Conservation (phyloP, 64 coral and sea anemone genomes). For the Montipora capricornis region DNA sequence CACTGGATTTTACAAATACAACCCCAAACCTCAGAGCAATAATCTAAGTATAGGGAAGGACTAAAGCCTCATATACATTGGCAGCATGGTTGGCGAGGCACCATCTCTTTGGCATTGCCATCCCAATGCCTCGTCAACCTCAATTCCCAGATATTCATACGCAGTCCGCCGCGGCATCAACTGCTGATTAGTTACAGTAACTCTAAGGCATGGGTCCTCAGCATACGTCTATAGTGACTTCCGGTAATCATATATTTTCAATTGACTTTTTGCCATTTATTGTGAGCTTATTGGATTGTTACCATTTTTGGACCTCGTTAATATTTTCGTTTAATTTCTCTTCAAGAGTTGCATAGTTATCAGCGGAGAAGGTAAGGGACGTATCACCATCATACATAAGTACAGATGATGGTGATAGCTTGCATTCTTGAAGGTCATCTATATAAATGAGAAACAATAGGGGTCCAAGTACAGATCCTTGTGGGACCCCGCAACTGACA, state of each 20-base stretch:
- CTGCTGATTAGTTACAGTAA: conserved; percentile 35
- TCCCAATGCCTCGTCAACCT: conserved; percentile 3
- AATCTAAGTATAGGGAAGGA: conserved; percentile 19
- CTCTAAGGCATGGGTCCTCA: conserved; percentile 9
- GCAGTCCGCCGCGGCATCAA: conserved; percentile 16
- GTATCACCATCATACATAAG: conserved; percentile 8
- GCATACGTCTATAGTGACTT: background rate
- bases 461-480: no score
- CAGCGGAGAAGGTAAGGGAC: background rate
- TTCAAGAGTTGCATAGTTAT: no score
- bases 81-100: background rate
- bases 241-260: conserved; percentile 18
- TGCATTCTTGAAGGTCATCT: no score
- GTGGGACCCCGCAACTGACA: no score
- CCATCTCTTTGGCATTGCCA: conserved; percentile 4
- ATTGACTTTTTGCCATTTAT: no score
- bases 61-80: background rate
- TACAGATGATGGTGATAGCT: background rate
- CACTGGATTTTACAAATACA: background rate
- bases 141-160: conserved; percentile 20
- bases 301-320: no score
- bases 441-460: no score
- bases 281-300: no score
- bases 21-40: conserved; percentile 40
- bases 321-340: no score